Evolutionary conservation across 2,797 vertebrate genomes (phyloP), one percentile per base, ranked within the genome.

Genomic region (Pseudomugil tenellus): DNA sequence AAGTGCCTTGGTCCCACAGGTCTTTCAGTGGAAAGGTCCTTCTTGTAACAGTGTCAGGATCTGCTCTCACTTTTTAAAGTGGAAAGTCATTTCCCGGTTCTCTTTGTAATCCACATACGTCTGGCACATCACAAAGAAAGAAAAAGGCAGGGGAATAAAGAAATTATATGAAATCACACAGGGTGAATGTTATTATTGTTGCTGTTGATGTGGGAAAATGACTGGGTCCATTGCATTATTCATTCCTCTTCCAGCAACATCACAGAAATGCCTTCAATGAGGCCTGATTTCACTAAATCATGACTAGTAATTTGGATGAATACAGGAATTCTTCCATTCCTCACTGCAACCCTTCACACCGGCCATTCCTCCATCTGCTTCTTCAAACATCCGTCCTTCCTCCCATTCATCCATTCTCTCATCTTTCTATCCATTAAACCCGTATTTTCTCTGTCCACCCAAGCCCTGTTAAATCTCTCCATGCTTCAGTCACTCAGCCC

Each of bases 131-230:
- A 90, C 84, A 90, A 91, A 91, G 73, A 80, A 64, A 60, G 83
- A 61, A 75, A 75, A n/a, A 80, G 68, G 70, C 86, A 71, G 19
- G 88, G 87, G 89, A 90, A 88, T 84, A 87, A 76, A 89, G 87
- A 90, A 90, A 92, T 92, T 85, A 87, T 77, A 83, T 87, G 85
- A 92, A 91, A 88, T 90, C 90, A 91, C 84, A 87, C 87, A 76
- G 77, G 76, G 85, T 85, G 84, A 84, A 84, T 83, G 77, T 91
- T 85, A 84, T 87, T 89, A 83, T 90, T 89, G 88, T 88, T 89
- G 84, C 84, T 81, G 86, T 88, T 88, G 85, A 88, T 91, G 87
- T 89, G 80, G 87, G 85, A 86, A 87, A 89, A 81, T 67, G 79
- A 79, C 80, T 41, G 48, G 63, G 56, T 63, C 76, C 32, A 51